Percentiles rank a stretch among this genome's conserved stretches.
These are phyloP conservation scores for Metacarcinus magister DNA, from an alignment of 2,888 invertebrate genomes.

Conservation along the genomic window DNA sequence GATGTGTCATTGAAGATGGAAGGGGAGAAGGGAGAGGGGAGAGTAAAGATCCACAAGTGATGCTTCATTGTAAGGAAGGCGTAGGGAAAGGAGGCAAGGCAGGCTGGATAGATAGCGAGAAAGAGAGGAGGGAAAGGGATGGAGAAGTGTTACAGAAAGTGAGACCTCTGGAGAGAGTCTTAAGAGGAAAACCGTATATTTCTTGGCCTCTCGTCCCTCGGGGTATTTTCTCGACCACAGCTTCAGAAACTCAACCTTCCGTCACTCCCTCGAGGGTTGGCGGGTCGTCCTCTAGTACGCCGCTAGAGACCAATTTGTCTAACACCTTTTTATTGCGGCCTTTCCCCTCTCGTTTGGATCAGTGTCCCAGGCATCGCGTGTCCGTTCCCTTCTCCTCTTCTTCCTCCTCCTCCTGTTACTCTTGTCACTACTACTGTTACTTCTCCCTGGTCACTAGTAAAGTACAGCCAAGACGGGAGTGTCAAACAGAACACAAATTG, in stretches of 20 bases:
- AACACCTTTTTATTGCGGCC: constrained; percentile 9
- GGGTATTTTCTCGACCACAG: neutral
- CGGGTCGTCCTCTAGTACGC: neutral
- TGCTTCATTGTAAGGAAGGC: neutral
- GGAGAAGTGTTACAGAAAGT: neutral
- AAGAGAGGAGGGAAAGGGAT: neutral
- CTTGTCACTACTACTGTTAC: neutral
- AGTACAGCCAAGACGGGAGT: no score
- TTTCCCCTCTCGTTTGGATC: neutral
- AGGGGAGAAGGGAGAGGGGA: neutral
- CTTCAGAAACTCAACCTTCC: neutral
- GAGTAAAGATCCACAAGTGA: neutral
- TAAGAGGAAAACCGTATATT: neutral
- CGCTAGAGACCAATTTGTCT: neutral
- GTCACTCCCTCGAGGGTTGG: neutral
- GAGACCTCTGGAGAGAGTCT: neutral
- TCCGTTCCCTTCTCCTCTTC: neutral
- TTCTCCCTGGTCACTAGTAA: no score
- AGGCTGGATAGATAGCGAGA: neutral
- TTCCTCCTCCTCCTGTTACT: neutral
- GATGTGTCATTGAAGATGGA: no score
- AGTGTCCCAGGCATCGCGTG: neutral
- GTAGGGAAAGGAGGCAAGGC: neutral
- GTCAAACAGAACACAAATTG: no score
- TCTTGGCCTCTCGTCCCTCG: neutral